Evolutionary conservation across 2,113 vertebrate genomes (phyloP), one percentile per base, ranked within the genome.

Genomic region (Glaucomys volans): DNA sequence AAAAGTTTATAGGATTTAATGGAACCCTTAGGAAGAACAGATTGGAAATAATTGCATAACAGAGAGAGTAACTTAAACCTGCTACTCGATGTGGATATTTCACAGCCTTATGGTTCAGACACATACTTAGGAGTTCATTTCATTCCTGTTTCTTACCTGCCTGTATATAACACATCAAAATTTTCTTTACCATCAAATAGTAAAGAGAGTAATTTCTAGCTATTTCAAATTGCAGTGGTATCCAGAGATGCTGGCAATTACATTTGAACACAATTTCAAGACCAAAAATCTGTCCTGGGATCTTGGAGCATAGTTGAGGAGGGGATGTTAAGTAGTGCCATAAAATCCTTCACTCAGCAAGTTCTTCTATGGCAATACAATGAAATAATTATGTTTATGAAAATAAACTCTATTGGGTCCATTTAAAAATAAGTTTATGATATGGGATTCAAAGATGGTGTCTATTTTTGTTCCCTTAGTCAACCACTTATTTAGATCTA

Each of bases 1-100:
- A 95, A 93, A 97, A 37, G 80, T 82, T 96, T 89, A 83, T 82
- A 57, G 83, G 74, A 91, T 91, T 80, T 93, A 95, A 93, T 96
- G 79, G 22, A 91, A 83, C 62, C 62, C 79, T 89, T 57, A 91
- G 74, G 87, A 93, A 93, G 79, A 97, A 93, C 69, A 96, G 94
- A 88, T 93, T 79, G 94, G 62, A 89, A 74, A 92, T 94, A 97
- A 96, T 94, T 81, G 47, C 11, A 40, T 71, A 91, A 88, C 28
- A 91, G 47, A 26, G 42, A 82, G 83, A 84, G 44, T 52, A 80
- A 81, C 44, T 44, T 74, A 40, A 88, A 93, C 47, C 20, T 59
- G 47, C 47, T 77, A 32, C 50, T 67, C n/a, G 1, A 54, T 4
- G 20, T 54, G 75, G 18, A 12, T 59, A 13, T 79, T 62, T 81